Evolutionary conservation across 2,113 vertebrate genomes (phyloP), one percentile per base, ranked within the genome.

Genomic region (Cnemophilus loriae): DNA sequence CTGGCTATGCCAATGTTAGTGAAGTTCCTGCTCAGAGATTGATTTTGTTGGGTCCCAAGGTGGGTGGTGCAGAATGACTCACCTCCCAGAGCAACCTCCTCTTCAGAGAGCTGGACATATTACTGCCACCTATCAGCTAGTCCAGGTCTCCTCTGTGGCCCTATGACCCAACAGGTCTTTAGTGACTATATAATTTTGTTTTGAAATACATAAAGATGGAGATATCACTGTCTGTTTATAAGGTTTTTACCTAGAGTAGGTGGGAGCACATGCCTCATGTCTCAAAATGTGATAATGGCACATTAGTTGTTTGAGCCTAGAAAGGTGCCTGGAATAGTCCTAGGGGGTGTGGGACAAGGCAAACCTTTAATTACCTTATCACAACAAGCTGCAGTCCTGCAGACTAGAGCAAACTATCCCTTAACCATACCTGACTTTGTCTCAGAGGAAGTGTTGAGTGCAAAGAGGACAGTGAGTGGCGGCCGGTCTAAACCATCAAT

Each of bases 81-180:
- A 50, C 1, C 3, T 71, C 17, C 7, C 15, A 49, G 15, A 16
- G 26, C 0, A 3, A 63, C 7, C 7, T 50, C 4, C 23, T 63
- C 44, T 90, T 41, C 39, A 42, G 26, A 30, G 26, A 22, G 6
- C 26, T 79, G 49, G 21, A 17, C 32, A 22, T 21, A 46, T 9
- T 16, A 28, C 2, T 6, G 4, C 18, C n/a, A 42, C 1, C 0
- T 61, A 16, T 61, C 22, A 56, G 13, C 13, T 37, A 10, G 9
- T 59, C 16, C 44, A 75, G 27, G 6, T 83, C 16, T 83, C 24
- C 23, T 90, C 37, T 70, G 32, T 46, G 16, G 7, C 17, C 11
- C 13, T 17, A 3, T 42, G 59, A 49, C 9, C 15, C 5, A 73
- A 65, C 1, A 61, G 28, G 11, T 2, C 32, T 47, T 61, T 65